These are phyloP conservation scores for Cranoglanis bouderius DNA, from an alignment of 2,113 vertebrate species.

Conservation along the genomic window DNA sequence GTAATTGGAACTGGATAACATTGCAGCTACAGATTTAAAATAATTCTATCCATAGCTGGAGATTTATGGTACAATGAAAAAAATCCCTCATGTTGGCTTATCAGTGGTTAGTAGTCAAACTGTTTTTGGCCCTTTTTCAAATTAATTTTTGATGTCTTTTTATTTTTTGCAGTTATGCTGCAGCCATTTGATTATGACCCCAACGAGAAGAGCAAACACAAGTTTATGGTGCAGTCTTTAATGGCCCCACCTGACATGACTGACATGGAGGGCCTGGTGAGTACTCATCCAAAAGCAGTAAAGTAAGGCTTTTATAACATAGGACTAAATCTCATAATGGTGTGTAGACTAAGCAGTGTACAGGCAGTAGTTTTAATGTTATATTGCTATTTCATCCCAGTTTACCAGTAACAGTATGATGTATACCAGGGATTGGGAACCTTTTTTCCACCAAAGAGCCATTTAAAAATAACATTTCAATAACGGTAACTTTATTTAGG, in stretches of 20 bases:
- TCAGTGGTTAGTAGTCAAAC: conserved; percentile 46
- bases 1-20: background rate
- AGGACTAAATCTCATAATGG: background rate
- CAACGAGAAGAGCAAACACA: conserved; percentile 99
- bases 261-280: conserved; percentile 98
- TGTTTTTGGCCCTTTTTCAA: conserved; percentile 6
- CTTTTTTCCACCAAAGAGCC: too few species aligned
- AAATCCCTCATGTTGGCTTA: background rate
- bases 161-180: conserved; percentile 96
- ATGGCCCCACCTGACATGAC: conserved; percentile 93
- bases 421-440: background rate
- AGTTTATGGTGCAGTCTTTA: conserved; percentile 99
- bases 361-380: background rate
- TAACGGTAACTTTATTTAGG: too few species aligned
- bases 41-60: background rate
- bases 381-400: background rate
- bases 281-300: conserved; percentile 61
- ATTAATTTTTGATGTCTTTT: background rate
- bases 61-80: background rate
- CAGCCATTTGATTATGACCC: conserved; percentile 99
- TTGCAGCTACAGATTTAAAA: background rate
- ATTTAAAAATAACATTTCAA: too few species aligned
- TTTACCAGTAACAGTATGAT: background rate
- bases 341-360: background rate
- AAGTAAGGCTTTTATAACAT: background rate